phyloP scores from a whole-genome alignment of 2,113 vertebrate genomes.

The Crotalus viridis region DNA sequence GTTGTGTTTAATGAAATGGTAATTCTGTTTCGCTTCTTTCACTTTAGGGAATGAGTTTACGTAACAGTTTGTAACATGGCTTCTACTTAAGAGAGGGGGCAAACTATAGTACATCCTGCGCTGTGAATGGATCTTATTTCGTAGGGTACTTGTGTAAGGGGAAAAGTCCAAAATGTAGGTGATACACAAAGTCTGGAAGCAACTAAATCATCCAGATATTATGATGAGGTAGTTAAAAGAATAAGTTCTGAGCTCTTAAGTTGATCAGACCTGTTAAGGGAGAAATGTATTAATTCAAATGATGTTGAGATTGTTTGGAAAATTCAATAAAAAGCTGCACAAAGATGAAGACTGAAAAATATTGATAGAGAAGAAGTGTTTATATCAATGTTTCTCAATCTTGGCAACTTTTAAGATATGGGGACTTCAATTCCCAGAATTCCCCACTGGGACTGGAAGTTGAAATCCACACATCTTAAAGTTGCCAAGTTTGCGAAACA shows the following conservation, averaged over 20 bases:
- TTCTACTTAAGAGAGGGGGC: neutral
- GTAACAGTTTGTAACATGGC: neutral
- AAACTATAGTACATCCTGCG: no score
- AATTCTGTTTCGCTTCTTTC: neutral
- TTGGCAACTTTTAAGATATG: no score
- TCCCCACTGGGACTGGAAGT: neutral
- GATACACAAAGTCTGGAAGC: neutral
- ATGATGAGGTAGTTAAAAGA: neutral
- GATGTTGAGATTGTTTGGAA: no score
- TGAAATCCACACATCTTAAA: neutral
- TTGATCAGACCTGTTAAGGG: neutral
- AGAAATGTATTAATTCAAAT: neutral
- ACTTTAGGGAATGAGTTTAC: neutral
- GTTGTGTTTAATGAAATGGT: neutral
- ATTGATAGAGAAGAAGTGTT: neutral
- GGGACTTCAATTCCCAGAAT: no score
- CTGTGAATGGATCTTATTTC: neutral
- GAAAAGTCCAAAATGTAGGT: neutral
- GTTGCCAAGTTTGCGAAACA: no score
- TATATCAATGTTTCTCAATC: neutral
- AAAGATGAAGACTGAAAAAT: neutral
- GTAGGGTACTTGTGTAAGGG: neutral
- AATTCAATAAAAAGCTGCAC: neutral
- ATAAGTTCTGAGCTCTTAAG: neutral
- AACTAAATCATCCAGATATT: neutral